Base-by-base conservation (phyloP, 2,888 invertebrate species). In the Ariolimax columbianus region DNA sequence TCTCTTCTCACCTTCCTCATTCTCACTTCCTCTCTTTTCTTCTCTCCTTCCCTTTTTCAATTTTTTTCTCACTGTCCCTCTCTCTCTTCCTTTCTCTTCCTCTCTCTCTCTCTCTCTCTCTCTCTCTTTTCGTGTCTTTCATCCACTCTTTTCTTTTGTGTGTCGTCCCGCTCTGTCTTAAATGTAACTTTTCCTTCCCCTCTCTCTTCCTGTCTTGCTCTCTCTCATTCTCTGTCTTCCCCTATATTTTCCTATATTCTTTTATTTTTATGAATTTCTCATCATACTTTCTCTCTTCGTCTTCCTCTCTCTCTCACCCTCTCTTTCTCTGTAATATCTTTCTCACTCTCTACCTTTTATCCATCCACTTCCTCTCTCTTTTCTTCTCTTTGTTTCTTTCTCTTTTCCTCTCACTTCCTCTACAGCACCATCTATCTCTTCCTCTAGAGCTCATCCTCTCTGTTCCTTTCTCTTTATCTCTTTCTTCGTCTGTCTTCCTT, bases 131-230 rank as follows among this genome's bases (percentile, higher is more conserved):
- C n/a, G n/a, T n/a, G n/a, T n/a, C 47, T 11, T 47, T 47, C 47
- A 47, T 11, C 7, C 47, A 47, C 17, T 47, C 47, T 47, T 17
- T 17, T 47, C 17, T 11, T 47, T 47, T 47, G 9, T 47, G 47
- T 47, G n/a, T n/a, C n/a, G n/a, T n/a, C n/a, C 47, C 7, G 17
- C 17, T 11, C 17, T 47, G 47, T 47, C 17, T 47, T 17, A 47
- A 47, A 11, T 47, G 9, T 47, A 11, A 17, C 17, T 55, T 2
- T 55, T 55, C 23, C 55, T 55, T 17, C 23, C 14, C 23, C 2
- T 55, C 55, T 55, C 23, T 55, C 55, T 55, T 33, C 43, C 77
- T 77, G 19, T 77, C 51, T 68, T 19, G n/a, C 51, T 77, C 51
- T 40, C 55, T 55, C 7, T 55, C 14, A 11, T 6, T 55, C 55